A percentile compares a stretch with the other conserved stretches of the same genome.
Evolutionary conservation across 2,888 invertebrate species (phyloP).

Genomic region (Schrankia costaestrigalis): DNA sequence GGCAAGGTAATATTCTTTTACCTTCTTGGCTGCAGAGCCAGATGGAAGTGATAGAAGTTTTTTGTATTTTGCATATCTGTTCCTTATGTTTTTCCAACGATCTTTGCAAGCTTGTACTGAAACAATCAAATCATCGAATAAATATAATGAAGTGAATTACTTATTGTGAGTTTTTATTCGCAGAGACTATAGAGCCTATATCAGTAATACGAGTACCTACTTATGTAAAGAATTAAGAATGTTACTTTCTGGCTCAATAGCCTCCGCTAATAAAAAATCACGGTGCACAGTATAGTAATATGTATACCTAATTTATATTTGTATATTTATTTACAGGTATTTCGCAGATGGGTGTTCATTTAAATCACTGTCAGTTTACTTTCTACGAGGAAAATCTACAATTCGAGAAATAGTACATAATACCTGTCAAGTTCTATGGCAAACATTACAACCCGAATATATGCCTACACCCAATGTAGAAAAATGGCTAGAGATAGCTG

Average conservation of each 20-base stretch:
- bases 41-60: conserved; percentile 12
- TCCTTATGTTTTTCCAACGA: conserved; percentile 13
- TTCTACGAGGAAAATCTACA: conserved; percentile 5
- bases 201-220: conserved; percentile 5
- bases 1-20: conserved; percentile 14
- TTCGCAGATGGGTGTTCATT: conserved; percentile 13
- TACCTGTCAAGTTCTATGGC: conserved; percentile 1
- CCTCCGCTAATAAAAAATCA: conserved; percentile 3
- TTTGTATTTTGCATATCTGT: conserved; percentile 13
- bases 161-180: conserved; percentile 6
- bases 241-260: conserved; percentile 3
- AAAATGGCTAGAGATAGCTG: conserved; percentile 20
- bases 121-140: conserved; percentile 3
- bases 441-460: conserved; percentile 2
- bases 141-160: conserved; percentile 3
- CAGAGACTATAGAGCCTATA: conserved; percentile 8
- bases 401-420: conserved; percentile 2
- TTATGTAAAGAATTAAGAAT: too few relatives aligned
- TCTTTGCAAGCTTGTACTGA: conserved; percentile 4
- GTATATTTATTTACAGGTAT: conserved; percentile 5
- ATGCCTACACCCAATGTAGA: conserved; percentile 7
- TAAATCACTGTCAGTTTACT: conserved; percentile 6
- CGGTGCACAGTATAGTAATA: conserved; percentile 2
- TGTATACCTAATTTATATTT: conserved; percentile 4
- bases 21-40: conserved; percentile 11